phyloP scores from a whole-genome alignment of 2,113 vertebrate species.

The Hyperoodon ampullatus region DNA sequence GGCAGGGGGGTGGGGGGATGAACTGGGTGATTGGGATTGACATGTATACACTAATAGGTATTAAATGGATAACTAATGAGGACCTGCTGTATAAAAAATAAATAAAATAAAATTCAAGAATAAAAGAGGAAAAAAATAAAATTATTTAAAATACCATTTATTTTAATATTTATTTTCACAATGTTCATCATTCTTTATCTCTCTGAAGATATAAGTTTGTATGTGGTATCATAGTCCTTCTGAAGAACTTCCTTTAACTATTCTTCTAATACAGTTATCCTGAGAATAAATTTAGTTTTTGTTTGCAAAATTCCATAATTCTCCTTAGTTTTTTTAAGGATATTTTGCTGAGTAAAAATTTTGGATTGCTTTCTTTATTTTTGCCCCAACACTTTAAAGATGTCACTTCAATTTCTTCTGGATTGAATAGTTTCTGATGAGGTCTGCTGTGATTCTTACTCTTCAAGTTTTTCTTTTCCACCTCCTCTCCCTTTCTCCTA shows the following conservation, averaged over 20 bases:
- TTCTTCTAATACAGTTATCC: not conserved
- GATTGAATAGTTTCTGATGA: not conserved
- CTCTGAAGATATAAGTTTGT: not conserved
- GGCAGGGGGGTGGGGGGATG: no score
- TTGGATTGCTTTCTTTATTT: no score
- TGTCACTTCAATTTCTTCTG: not conserved
- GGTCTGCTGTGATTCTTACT: not conserved
- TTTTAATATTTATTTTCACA: not conserved
- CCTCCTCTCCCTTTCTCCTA: not conserved
- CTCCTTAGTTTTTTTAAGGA: not conserved
- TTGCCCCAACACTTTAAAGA: not conserved
- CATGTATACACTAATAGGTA: no score
- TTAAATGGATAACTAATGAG: no score
- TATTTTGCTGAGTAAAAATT: not conserved
- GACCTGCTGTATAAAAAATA: no score
- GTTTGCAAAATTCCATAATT: not conserved
- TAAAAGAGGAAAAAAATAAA: no score
- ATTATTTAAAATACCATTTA: not conserved
- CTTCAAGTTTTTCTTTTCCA: not conserved
- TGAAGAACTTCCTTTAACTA: not conserved
- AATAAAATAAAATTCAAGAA: no score
- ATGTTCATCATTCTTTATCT: not conserved
- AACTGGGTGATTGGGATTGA: no score
- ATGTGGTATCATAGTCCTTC: not conserved
- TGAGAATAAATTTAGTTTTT: not conserved